phyloP scores from a whole-genome alignment of 2,797 vertebrate genomes.

The Schizothorax lantsangensis region DNA sequence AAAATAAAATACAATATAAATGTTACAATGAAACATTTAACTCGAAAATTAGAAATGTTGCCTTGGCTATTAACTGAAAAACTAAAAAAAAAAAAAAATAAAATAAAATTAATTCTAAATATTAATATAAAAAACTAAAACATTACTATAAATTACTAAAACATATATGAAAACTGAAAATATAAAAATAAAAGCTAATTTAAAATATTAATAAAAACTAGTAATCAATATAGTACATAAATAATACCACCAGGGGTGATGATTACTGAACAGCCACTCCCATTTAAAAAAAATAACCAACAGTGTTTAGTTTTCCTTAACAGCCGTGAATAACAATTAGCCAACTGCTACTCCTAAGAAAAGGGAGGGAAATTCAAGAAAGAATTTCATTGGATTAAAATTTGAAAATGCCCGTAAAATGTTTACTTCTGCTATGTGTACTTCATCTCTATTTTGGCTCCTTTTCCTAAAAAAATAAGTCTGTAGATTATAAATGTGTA shows the following conservation, averaged over 20 bases:
- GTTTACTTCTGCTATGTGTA: no score
- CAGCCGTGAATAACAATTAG: neutral
- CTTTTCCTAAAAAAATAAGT: neutral
- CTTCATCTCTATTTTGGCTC: neutral
- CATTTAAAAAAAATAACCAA: neutral
- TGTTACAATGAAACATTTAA: neutral
- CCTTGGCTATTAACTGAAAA: neutral
- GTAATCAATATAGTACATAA: neutral
- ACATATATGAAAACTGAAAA: neutral
- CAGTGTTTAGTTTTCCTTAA: neutral
- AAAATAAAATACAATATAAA: neutral
- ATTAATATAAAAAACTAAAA: neutral
- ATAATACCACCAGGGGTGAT: neutral
- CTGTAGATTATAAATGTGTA: no score
- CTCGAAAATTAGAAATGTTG: neutral
- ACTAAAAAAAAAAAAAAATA: neutral
- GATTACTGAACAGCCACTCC: neutral
- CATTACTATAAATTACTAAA: neutral
- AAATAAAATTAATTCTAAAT: neutral
- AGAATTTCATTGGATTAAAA: neutral
- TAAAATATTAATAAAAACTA: neutral
- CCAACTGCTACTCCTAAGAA: neutral
- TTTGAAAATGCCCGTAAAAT: neutral
- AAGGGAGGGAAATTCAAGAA: neutral
- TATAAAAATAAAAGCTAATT: neutral